Conservation (phyloP, 1,140 invertebrate species). For the Camponotus floridanus region DNA sequence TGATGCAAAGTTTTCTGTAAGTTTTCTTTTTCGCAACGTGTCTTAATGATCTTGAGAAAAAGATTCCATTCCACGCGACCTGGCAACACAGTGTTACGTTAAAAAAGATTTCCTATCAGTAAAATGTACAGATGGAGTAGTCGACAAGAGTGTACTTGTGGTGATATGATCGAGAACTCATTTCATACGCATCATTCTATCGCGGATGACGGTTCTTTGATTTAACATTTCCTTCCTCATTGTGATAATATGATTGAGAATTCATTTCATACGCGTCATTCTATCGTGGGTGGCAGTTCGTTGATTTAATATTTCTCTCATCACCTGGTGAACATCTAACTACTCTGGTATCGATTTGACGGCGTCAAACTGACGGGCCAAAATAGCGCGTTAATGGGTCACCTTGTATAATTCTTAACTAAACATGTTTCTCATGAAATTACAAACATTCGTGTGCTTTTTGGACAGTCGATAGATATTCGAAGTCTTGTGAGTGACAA, state of each 20-base stretch:
- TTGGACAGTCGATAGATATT: not conserved
- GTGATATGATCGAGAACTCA: slow-evolving; percentile 65
- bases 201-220: slow-evolving; percentile 10
- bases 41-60: not conserved
- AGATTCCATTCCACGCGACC: not conserved
- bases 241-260: slow-evolving; percentile 58
- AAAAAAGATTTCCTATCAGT: slow-evolving; percentile 64
- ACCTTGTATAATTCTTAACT: not conserved
- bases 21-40: not conserved
- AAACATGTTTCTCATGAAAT: not conserved
- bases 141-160: slow-evolving; percentile 27
- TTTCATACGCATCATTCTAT: slow-evolving; percentile 38
- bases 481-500: not conserved
- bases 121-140: slow-evolving; percentile 50
- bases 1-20: not conserved
- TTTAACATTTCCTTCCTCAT: not conserved
- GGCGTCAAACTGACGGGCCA: not conserved
- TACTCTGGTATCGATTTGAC: not conserved
- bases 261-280: slow-evolving; percentile 55
- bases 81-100: not conserved
- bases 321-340: not conserved
- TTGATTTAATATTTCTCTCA: not conserved
- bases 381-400: not conserved
- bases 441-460: slow-evolving; percentile 12
- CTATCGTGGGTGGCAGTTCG: slow-evolving; percentile 14